Base-by-base conservation (phyloP, 2,113 vertebrate species). In the Copsychus sechellarum region DNA sequence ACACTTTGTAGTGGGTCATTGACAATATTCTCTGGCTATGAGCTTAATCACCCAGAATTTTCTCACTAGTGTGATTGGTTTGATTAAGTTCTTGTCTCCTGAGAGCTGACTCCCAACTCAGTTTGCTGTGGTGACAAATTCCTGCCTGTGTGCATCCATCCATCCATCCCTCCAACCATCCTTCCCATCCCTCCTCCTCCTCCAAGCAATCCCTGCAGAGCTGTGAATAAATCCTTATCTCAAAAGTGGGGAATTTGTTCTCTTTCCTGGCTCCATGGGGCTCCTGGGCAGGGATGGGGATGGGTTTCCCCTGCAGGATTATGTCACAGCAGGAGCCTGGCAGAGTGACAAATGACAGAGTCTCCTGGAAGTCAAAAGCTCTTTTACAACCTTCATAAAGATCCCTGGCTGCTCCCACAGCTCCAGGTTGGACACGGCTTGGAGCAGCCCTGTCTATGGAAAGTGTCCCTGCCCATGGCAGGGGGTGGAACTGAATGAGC, bases 81-180 rank as follows among this genome's bases (percentile, higher is more conserved):
- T 82, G 83, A 86, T 11, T 38, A 50, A 65, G 7, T 43, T 56
- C 4, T 0, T n/a, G 3, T 70, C 26, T 81, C 66, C 18, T 25
- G 62, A 20, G 38, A 66, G 47, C 56, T 34, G 65, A 76, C 51
- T 79, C 15, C 11, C 66, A 17, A 0, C 8, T 13, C 9, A 5
- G 21, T 24, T 81, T 62, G 43, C 60, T 53, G 22, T 24, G 19
- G 26, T 48, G 77, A 86, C 24, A 72, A 73, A 45, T 0, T 4
- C 18, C 51, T 34, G 58, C 24, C 29, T 62, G 5, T 0, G 12
- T 3, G 7, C 7, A 47, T 45, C 6, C 45, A 26, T 42, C n/a
- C 22, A 25, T 25, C 67, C 38, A 29, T 29, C 61, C 38, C 7
- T 64, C 38, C 61, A 15, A 11, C 40, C 61, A 22, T 31, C 60